These are phyloP conservation scores for Zaprionus vittiger DNA, from an alignment of 1,140 invertebrate species.

Conservation along the genomic window DNA sequence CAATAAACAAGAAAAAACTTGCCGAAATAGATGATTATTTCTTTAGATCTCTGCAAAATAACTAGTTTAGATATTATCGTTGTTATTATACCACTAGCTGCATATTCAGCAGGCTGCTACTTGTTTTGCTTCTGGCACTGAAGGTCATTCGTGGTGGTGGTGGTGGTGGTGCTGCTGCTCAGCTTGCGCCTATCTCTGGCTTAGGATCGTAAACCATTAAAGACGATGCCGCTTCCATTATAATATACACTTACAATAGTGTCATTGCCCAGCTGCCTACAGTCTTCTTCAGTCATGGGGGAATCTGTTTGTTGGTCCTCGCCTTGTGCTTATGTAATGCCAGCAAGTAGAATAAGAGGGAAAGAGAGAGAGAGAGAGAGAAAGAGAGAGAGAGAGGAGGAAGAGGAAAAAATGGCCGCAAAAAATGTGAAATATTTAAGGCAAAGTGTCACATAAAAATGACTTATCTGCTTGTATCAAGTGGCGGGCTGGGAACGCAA, in stretches of 20 bases:
- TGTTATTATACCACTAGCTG: not conserved
- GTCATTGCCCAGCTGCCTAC: slow-evolving; percentile 62
- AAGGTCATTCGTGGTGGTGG: slow-evolving; percentile 58
- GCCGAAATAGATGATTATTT: not conserved
- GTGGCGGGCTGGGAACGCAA: slow-evolving; percentile 57
- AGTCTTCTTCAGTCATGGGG: not conserved
- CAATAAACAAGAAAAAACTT: not conserved
- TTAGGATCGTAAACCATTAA: slow-evolving; percentile 74
- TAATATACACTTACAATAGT: slow-evolving; percentile 68
- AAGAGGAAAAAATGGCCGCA: slow-evolving; percentile 49
- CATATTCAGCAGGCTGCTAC: slow-evolving; percentile 6
- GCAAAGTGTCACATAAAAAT: slow-evolving; percentile 84
- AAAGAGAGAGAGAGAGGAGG: not conserved
- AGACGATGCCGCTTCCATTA: slow-evolving; percentile 64
- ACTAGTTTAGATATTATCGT: not conserved
- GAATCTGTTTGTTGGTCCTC: not conserved
- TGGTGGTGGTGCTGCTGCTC: not conserved
- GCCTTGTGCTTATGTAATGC: slow-evolving; percentile 59
- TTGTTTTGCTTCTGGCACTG: slow-evolving; percentile 22
- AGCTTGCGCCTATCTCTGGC: slow-evolving; percentile 53
- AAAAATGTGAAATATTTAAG: slow-evolving; percentile 83
- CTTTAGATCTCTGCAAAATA: not conserved
- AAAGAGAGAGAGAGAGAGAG: not conserved
- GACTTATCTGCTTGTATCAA: slow-evolving; percentile 82
- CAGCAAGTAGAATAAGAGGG: slow-evolving; percentile 7